A percentile compares a stretch with the other conserved stretches of the same genome.
phyloP scores from a whole-genome alignment of 2,113 vertebrate species.

The Pandion haliaetus region DNA sequence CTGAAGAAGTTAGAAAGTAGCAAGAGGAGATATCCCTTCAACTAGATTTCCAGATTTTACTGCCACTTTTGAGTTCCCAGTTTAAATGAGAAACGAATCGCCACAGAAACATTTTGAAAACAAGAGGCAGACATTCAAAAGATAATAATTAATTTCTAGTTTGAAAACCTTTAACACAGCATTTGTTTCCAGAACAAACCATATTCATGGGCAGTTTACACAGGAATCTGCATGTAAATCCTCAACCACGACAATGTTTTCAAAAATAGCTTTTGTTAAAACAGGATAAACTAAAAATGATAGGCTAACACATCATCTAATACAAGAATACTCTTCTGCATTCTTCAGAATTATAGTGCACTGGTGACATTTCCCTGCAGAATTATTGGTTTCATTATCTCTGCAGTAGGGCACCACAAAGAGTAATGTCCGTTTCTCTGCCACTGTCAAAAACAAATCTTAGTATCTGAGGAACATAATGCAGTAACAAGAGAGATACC shows the following conservation, averaged over 20 bases:
- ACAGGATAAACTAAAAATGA: neutral
- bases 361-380: neutral
- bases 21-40: neutral
- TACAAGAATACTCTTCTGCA: neutral
- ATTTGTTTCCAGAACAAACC: neutral
- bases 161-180: neutral
- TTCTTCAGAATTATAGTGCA: neutral
- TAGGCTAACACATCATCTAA: neutral
- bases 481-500: neutral
- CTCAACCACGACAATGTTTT: neutral
- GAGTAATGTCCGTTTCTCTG: neutral
- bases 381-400: neutral
- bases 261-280: neutral
- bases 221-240: neutral
- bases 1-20: neutral
- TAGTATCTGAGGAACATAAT: neutral
- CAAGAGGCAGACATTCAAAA: neutral
- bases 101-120: neutral
- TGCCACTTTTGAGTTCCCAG: neutral
- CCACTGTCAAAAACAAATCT: accelerated
- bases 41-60: neutral
- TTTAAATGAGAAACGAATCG: neutral
- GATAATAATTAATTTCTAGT: neutral
- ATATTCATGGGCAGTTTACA: neutral
- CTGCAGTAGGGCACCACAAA: neutral